phyloP scores from a whole-genome alignment of 2,888 invertebrate species.

The Phyllotreta striolata region DNA sequence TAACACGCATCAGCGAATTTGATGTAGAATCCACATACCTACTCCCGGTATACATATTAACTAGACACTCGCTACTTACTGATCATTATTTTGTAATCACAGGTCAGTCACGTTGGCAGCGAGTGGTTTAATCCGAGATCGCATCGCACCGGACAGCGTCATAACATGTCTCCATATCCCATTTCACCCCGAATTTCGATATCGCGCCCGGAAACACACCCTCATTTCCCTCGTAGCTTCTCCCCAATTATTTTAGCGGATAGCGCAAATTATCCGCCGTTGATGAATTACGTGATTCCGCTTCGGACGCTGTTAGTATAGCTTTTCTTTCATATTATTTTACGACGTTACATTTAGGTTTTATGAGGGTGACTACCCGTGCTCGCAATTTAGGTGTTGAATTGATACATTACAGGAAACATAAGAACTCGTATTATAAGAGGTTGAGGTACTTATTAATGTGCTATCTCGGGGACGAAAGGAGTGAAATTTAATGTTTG shows the following conservation, averaged over 20 bases:
- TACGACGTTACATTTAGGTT: slow-evolving; percentile 14
- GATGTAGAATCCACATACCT: slow-evolving; percentile 10
- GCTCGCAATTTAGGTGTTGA: slow-evolving; percentile 5
- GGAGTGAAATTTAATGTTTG: no score
- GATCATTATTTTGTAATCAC: slow-evolving; percentile 35
- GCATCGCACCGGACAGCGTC: slow-evolving; percentile 39
- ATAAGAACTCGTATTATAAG: neutral
- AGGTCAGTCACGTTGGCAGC: slow-evolving; percentile 43
- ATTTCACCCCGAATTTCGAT: slow-evolving; percentile 47
- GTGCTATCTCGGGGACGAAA: no score
- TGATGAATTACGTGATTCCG: slow-evolving; percentile 48
- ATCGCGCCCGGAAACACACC: slow-evolving; percentile 41
- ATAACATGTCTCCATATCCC: slow-evolving; percentile 46
- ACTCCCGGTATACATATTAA: neutral
- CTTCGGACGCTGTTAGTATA: slow-evolving; percentile 32
- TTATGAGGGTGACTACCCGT: slow-evolving; percentile 4
- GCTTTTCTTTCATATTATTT: slow-evolving; percentile 28
- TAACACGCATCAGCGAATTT: neutral
- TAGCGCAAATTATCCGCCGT: slow-evolving; percentile 46
- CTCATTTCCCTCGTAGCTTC: slow-evolving; percentile 36
- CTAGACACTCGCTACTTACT: slow-evolving; percentile 6
- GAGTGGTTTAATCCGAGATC: slow-evolving; percentile 47
- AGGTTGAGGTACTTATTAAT: no score
- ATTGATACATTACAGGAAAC: slow-evolving; percentile 7
- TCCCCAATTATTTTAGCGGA: slow-evolving; percentile 47